Percentiles rank a stretch among this genome's conserved stretches.
Evolutionary conservation across 2,797 vertebrate genomes (phyloP).

Genomic region (Pampus argenteus): DNA sequence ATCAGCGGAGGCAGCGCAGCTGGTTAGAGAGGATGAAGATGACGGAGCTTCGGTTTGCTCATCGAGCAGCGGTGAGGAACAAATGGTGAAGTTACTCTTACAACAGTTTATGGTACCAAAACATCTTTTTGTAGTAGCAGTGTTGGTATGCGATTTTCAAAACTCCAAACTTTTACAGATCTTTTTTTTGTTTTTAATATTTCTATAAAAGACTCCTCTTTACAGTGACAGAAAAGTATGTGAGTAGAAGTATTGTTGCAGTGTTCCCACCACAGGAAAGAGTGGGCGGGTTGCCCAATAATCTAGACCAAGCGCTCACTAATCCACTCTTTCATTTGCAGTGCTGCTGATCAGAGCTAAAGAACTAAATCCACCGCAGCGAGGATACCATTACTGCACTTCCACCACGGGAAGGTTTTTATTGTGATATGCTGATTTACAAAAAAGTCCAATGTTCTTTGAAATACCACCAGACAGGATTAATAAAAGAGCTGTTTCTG

Average conservation of each 20-base stretch:
- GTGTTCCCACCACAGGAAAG: background rate
- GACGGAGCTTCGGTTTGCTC: background rate
- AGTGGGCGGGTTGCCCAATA: background rate
- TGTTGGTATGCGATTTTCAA: background rate
- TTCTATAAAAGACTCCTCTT: background rate
- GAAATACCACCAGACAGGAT: too few species aligned
- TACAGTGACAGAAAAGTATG: background rate
- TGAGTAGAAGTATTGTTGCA: background rate
- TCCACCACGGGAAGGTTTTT: too few species aligned
- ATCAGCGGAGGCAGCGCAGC: conserved; percentile 34
- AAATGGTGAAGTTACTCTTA: background rate
- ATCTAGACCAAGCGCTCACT: background rate
- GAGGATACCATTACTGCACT: background rate
- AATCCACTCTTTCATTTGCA: conserved; percentile 4
- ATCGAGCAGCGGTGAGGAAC: background rate
- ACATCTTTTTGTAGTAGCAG: background rate
- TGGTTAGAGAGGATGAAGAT: conserved; percentile 3
- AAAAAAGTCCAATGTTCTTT: too few species aligned
- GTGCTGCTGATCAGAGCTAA: background rate
- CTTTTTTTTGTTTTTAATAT: background rate
- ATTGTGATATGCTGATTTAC: too few species aligned
- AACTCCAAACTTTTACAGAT: background rate
- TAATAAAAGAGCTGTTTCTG: background rate
- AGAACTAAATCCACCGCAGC: background rate
- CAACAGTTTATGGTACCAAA: background rate